Base-by-base conservation (phyloP, 2,113 vertebrate species). In the Rhinogobius similis region DNA sequence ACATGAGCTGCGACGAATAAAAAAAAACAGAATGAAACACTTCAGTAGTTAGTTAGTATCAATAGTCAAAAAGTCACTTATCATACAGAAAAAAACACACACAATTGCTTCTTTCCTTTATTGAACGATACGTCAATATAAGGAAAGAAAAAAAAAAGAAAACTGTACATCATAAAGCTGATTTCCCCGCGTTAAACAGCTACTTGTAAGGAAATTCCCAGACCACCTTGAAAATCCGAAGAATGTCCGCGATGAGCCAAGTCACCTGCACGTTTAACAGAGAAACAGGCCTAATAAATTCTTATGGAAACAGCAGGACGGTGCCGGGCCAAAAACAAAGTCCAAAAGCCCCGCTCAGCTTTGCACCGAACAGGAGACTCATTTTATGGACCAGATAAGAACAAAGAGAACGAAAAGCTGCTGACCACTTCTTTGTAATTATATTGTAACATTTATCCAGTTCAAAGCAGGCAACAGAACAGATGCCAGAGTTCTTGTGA, bases 181-280 rank as follows among this genome's bases (percentile, higher is more conserved):
- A 62, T 18, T 72, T 68, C 6, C 3, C 14, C 58, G 32, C 20
- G 12, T 24, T 63, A 29, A 21, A 36, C 67, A 72, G 61, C 59
- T 53, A 67, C 58, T 39, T 59, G 48, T 58, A 67, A 36, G 27
- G 20, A 23, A 5, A 62, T 62, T 77, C 27, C 59, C 58, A 58
- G 53, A 72, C 38, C 53, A 38, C 36, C 29, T 61, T 20, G 72
- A 55, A 55, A 38, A 55, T 9, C 20, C 20, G 7, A 62, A 65
- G 73, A 65, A 65, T 80, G 43, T 18, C 20, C 10, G 13, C 21
- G 43, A 74, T 48, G 62, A 66, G 67, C 67, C 62, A 68, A 48
- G 50, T 75, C 67, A 29, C 65, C 59, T 56, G 39, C 39, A 75
- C 67, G 50, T 70, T 29, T 24, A 29, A 24, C 29, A 32, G 32